Evolutionary conservation across 2,113 vertebrate genomes (phyloP).

Genomic region (Microtus pennsylvanicus): DNA sequence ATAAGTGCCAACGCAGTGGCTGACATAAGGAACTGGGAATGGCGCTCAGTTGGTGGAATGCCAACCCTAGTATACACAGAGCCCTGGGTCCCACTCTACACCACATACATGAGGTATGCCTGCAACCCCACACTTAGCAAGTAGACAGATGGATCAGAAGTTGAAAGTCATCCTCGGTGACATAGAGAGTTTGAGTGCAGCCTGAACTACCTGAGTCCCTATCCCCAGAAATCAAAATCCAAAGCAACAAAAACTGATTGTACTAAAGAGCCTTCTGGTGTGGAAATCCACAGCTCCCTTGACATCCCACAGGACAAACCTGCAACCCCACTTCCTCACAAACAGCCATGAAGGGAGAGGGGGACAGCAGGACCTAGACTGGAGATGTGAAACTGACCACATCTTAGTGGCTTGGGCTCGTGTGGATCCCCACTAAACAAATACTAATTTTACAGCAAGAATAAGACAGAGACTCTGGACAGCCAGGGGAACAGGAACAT

Average conservation of each 20-base stretch:
- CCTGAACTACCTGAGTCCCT: background rate
- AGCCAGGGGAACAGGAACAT: background rate
- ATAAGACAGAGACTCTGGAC: background rate
- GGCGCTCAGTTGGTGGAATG: background rate
- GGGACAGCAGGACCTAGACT: background rate
- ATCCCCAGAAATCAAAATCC: background rate
- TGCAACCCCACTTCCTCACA: background rate
- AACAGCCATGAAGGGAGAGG: background rate
- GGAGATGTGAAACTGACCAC: background rate
- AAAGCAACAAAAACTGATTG: too few relatives aligned
- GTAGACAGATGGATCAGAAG: background rate
- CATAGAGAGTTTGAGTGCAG: background rate
- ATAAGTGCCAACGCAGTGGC: background rate
- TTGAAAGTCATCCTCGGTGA: background rate
- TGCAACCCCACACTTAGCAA: background rate
- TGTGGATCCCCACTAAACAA: background rate
- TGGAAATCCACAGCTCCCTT: background rate
- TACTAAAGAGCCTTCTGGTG: background rate
- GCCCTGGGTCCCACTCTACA: background rate
- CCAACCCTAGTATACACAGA: too few relatives aligned
- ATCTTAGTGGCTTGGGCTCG: background rate
- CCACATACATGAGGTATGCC: background rate
- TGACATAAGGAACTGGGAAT: background rate
- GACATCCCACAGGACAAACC: background rate
- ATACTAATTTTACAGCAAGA: background rate